Evolutionary conservation across 2,888 invertebrate genomes (phyloP).

Genomic region (Pyrrhia umbra): DNA sequence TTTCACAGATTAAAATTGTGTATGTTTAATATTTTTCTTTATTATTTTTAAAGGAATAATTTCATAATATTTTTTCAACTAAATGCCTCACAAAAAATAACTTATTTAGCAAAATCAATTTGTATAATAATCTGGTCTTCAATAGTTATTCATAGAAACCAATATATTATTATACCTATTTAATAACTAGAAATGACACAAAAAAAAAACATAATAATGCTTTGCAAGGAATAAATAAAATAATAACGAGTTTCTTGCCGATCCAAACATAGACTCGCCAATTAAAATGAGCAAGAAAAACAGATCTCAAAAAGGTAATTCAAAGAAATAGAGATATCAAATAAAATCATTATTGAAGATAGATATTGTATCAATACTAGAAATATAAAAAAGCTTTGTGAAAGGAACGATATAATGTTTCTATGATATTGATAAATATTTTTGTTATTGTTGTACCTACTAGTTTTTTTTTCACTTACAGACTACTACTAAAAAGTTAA

Average conservation of each 20-base stretch:
- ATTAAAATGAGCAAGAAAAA: slow-evolving; percentile 31
- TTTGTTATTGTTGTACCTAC: not conserved
- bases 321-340: slow-evolving; percentile 24
- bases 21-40: not conserved
- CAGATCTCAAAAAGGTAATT: slow-evolving; percentile 23
- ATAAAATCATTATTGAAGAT: slow-evolving; percentile 16
- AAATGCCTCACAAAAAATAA: not conserved
- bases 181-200: not conserved
- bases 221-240: slow-evolving; percentile 4
- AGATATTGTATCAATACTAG: slow-evolving; percentile 4
- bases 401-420: not conserved
- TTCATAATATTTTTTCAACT: not conserved
- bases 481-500: not conserved
- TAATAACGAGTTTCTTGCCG: not conserved
- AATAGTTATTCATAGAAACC: slow-evolving; percentile 11
- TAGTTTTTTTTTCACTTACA: not conserved
- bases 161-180: slow-evolving; percentile 14
- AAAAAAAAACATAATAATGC: slow-evolving; percentile 1
- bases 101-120: not conserved
- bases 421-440: not conserved
- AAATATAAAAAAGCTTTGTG: not conserved
- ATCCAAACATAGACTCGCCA: slow-evolving; percentile 13
- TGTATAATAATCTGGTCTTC: not conserved
- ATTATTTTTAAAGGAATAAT: not conserved
- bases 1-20: slow-evolving; percentile 22